phyloP scores from a whole-genome alignment of 2,113 vertebrate species.

The Scortum barcoo region DNA sequence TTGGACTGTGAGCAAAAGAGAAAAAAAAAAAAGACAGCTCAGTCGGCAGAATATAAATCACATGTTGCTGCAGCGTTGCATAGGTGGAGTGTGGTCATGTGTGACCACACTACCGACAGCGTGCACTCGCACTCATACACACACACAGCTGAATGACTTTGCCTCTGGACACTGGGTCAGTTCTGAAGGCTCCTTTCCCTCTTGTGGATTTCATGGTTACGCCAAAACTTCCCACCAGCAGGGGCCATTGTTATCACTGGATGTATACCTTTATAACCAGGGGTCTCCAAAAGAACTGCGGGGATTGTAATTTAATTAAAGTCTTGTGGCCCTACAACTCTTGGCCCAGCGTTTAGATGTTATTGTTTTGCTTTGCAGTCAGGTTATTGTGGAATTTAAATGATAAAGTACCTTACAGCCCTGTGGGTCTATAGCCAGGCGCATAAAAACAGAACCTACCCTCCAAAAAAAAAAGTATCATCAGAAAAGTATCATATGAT shows the following conservation, averaged over 20 bases:
- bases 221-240: conserved; percentile 11
- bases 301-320: background rate
- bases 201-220: conserved; percentile 21
- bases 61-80: conserved; percentile 9
- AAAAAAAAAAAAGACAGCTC: conserved; percentile 8
- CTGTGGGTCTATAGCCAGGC: background rate
- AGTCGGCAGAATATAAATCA: conserved; percentile 25
- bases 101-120: background rate
- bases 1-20: background rate
- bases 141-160: conserved; percentile 15
- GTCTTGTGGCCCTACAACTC: background rate
- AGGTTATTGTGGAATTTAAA: background rate
- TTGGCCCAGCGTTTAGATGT: background rate
- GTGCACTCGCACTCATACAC: conserved; percentile 26
- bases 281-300: background rate
- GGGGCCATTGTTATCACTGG: background rate
- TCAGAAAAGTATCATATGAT: background rate
- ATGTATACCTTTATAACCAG: background rate
- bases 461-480: conserved; percentile 4
- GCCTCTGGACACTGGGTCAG: conserved; percentile 33
- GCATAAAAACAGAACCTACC: background rate
- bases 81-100: conserved; percentile 9
- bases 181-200: conserved; percentile 1
- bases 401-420: background rate
- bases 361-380: background rate